Evolutionary conservation across 2,797 vertebrate species (phyloP).

Genomic region (Limnodromus scolopaceus): DNA sequence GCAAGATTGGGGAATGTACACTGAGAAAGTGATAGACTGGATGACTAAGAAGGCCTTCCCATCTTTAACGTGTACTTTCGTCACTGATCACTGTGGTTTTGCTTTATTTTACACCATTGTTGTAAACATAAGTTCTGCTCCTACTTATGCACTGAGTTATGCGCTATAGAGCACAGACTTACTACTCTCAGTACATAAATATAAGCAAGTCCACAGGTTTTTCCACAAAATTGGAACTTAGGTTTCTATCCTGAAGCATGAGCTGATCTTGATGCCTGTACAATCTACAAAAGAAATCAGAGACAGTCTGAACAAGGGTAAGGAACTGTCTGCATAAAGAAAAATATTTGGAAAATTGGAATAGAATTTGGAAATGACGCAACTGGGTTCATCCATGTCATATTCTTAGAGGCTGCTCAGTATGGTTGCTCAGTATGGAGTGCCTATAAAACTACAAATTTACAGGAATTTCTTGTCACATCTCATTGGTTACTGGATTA

Average conservation of each 20-base stretch:
- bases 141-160: background rate
- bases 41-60: background rate
- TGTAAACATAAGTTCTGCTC: background rate
- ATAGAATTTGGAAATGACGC: background rate
- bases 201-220: background rate
- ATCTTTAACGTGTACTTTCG: background rate
- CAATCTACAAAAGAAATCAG: background rate
- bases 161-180: background rate
- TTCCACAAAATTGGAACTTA: background rate
- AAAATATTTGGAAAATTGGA: background rate
- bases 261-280: background rate
- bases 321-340: background rate
- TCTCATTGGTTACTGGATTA: conserved; percentile 24
- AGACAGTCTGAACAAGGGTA: background rate
- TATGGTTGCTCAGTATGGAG: background rate
- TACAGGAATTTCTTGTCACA: background rate
- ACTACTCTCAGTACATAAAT: background rate
- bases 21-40: background rate
- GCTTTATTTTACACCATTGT: background rate
- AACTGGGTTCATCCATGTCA: background rate
- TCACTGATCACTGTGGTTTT: background rate
- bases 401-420: background rate
- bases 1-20: background rate
- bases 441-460: background rate
- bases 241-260: background rate